These are phyloP conservation scores for Schizopygopsis pylzovi DNA, from an alignment of 2,797 vertebrate species.

Conservation along the genomic window DNA sequence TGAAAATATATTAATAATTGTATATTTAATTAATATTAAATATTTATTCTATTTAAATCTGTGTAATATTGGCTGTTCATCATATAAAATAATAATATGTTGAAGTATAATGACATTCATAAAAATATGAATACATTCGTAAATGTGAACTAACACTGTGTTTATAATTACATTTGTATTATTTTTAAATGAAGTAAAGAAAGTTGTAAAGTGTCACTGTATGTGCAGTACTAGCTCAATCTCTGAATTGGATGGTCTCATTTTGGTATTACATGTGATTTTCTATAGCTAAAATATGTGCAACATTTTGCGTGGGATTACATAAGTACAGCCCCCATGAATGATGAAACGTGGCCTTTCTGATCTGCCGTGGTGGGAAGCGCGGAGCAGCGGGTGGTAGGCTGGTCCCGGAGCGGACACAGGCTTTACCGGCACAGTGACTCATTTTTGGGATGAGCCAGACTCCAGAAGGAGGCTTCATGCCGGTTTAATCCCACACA, in stretches of 20 bases:
- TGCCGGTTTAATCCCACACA: conserved; percentile 46
- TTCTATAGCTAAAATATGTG: background rate
- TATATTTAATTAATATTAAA: background rate
- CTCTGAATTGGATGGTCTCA: background rate
- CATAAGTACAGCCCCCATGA: background rate
- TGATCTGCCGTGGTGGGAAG: background rate
- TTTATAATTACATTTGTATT: background rate
- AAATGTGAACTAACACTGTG: background rate
- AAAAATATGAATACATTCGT: background rate
- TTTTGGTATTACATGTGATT: background rate
- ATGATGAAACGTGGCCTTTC: conserved; percentile 20
- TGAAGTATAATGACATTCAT: background rate
- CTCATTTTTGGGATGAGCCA: conserved; percentile 54
- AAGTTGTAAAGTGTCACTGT: background rate
- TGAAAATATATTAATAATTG: background rate
- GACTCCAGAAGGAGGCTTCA: conserved; percentile 61
- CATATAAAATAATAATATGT: background rate
- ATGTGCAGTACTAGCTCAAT: no score
- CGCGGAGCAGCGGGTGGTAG: conserved; percentile 15
- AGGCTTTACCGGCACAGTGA: conserved; percentile 52
- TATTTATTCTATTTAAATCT: background rate
- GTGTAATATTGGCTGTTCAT: background rate
- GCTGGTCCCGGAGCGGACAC: conserved; percentile 28
- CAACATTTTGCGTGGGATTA: background rate
- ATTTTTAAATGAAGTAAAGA: background rate